Evolutionary conservation across 2,113 vertebrate genomes (phyloP), one percentile per base, ranked within the genome.

Genomic region (Astur gentilis): DNA sequence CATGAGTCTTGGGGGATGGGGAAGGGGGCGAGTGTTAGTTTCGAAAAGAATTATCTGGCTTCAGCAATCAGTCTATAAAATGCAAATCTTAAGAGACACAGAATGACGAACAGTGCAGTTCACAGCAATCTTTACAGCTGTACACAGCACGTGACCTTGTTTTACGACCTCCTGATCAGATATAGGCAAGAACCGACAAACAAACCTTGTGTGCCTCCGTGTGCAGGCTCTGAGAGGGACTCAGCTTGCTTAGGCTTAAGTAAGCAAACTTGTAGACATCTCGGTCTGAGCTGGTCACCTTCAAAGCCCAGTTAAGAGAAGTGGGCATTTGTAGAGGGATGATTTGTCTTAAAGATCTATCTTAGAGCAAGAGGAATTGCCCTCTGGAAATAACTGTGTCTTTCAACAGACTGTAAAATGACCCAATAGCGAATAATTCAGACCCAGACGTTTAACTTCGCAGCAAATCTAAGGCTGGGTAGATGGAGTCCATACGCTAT

Each of bases 361-460:
- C 64, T 78, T 38, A 62, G 34, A 81, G 72, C n/a, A 91, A 62
- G 38, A 83, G 58, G 52, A 88, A 55, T 80, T 80, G 23, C 60
- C 40, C 73, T 81, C 72, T 82, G 72, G 80, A 89, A 95, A 66
- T 77, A 52, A 23, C n/a, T 40, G 16, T 84, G 52, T 69, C 58
- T 95, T 77, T 95, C 89, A 93, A 23, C 44, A 95, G 60, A 54
- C 50, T 93, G 20, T 81, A 49, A 87, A 94, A 87, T 57, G 31
- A 81, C 70, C 45, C 21, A 8, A 7, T 6, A 62, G 55, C 66
- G 45, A 89, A 58, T 93, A 96, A 81, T 58, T 91, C 55, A 89
- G 40, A 78, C 23, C 8, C 36, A 91, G 55, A 23, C 2, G 7
- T 66, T 73, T 87, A 73, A 87, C 62, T 96, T 87, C 62, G 78